These are phyloP conservation scores for Tethya wilhelma DNA, from an alignment of 37 sponge, comb jelly and placozoan genomes.

Conservation along the genomic window DNA sequence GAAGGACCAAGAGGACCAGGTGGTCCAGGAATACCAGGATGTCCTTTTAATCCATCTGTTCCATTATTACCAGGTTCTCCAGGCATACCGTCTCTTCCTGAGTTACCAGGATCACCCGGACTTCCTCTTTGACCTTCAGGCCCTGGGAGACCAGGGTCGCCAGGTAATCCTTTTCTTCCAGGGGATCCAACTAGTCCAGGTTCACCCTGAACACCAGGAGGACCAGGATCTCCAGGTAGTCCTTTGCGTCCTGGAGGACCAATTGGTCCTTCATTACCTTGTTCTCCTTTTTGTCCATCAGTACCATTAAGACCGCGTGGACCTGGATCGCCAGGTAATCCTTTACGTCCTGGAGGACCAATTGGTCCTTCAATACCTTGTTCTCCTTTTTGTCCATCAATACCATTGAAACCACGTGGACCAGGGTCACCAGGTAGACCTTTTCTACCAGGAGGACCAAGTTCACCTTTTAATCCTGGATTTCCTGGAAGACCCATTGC, in stretches of 20 bases:
- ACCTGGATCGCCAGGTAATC: constrained; percentile 24
- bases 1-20: too few species aligned
- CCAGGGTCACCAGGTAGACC: constrained; percentile 31
- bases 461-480: constrained; percentile 25
- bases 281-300: constrained; percentile 45
- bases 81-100: neutral
- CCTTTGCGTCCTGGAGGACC: too few species aligned
- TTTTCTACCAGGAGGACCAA: constrained; percentile 11
- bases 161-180: too few species aligned
- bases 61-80: constrained; percentile 6
- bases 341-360: constrained; percentile 21
- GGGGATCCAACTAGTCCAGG: constrained; percentile 50
- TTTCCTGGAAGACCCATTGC: constrained; percentile 10
- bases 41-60: too few species aligned
- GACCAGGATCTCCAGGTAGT: too few species aligned
- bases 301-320: constrained; percentile 2
- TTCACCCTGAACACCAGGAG: too few species aligned
- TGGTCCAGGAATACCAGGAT: neutral
- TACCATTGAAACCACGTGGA: constrained; percentile 9
- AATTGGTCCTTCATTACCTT: too few species aligned
- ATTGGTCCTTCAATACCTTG: constrained; percentile 30
- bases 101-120: too few species aligned
- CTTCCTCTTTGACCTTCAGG: too few species aligned
- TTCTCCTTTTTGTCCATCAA: constrained; percentile 15
- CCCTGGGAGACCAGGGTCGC: too few species aligned